Evolutionary conservation across 1,140 invertebrate species (phyloP), one percentile per base, ranked within the genome.

Genomic region (Sipha flava): DNA sequence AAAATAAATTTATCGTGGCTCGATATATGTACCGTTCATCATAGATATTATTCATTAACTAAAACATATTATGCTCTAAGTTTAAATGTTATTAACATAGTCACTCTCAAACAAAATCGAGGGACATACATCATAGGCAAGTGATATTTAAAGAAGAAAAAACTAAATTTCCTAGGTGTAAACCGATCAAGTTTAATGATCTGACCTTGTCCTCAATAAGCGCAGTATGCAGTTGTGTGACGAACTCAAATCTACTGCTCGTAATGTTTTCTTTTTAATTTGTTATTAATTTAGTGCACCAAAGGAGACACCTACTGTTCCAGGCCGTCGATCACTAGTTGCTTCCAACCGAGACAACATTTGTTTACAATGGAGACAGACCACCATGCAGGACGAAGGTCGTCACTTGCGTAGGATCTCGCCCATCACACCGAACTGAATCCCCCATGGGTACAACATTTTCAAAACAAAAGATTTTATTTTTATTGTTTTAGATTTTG

Each of bases 291-390:
- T 77, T 40, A 40, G 49, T 77, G 49, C 52, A 43, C 34, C 49
- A 34, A 37, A 57, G 23, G 52, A 77, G 52, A 77, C 73, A 40
- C 73, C 73, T 57, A 77, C 73, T 37, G 73, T 77, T 77, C 73
- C 49, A 47, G n/a, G 21, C 16, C 73, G 73, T 57, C 47, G 23
- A 77, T 40, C 34, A 77, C 73, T 16, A 47, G 52, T 77, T 10
- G 73, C 73, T 77, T 14, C 70, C 73, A 57, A 77, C 73, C 73
- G 49, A 77, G 52, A 77, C 73, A 77, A 40, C 73, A 26, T 37
- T 40, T 40, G 23, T 59, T 77, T 77, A 77, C 73, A 77, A 77
- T 77, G 18, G 49, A 59, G n/a, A 57, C 37, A 43, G 49, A 57
- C 73, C 73, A 77, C 73, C 73, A 0, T 52, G 49, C 34, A 77